Evolutionary conservation across 2,113 vertebrate species (phyloP).

Genomic region (Anoura caudifer): DNA sequence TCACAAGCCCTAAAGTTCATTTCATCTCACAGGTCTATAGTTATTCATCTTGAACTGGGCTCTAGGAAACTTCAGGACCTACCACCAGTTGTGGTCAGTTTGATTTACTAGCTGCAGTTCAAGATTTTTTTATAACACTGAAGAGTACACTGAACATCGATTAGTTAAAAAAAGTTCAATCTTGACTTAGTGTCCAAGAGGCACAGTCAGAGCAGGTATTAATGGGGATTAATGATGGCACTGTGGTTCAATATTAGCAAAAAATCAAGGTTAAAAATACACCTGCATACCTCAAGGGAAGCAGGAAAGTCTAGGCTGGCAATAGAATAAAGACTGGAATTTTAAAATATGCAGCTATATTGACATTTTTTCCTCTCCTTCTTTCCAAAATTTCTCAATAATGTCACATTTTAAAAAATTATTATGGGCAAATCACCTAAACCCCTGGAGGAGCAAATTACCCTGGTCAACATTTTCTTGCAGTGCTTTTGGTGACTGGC

Average conservation of each 20-base stretch:
- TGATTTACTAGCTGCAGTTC: conserved; percentile 52
- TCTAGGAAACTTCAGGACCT: background rate
- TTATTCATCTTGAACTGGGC: background rate
- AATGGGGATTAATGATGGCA: conserved; percentile 73
- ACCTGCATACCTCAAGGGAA: background rate
- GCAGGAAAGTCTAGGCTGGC: background rate
- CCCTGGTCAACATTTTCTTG: background rate
- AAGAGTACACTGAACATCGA: conserved; percentile 39
- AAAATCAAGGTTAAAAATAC: conserved; percentile 62
- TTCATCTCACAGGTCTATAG: background rate
- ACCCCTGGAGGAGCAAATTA: background rate
- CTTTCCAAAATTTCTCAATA: background rate
- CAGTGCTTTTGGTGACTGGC: background rate
- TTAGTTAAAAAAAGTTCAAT: conserved; percentile 53
- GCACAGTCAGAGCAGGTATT: conserved; percentile 52
- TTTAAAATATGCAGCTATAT: background rate
- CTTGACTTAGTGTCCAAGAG: conserved; percentile 59
- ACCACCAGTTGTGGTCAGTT: background rate
- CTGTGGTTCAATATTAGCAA: conserved; percentile 49
- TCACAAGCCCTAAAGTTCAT: background rate
- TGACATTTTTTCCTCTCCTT: background rate
- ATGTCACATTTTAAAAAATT: background rate
- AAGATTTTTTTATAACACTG: background rate
- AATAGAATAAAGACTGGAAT: background rate
- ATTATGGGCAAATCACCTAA: background rate